A percentile compares a stretch with the other conserved stretches of the same genome.
phyloP scores from a whole-genome alignment of 2,113 vertebrate genomes.

The Vanacampus margaritifer region DNA sequence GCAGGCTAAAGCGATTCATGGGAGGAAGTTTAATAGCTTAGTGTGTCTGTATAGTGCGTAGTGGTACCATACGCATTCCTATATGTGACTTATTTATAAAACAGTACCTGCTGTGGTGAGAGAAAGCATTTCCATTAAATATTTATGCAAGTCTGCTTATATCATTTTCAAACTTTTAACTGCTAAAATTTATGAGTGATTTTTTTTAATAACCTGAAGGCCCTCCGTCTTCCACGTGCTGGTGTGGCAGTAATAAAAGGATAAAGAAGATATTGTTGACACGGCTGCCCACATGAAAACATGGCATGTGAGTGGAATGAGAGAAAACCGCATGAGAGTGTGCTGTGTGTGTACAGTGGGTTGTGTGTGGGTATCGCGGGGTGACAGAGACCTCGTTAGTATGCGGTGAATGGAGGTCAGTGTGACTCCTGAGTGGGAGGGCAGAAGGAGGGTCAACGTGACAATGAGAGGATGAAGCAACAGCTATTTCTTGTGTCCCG shows the following conservation, averaged over 20 bases:
- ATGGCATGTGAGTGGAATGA: slow-evolving; percentile 28
- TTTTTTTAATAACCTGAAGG: no score
- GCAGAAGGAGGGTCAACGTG: slow-evolving; percentile 30
- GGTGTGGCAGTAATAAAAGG: not conserved
- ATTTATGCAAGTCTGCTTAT: slow-evolving; percentile 24
- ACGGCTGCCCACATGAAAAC: slow-evolving; percentile 31
- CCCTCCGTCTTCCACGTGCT: slow-evolving; percentile 18
- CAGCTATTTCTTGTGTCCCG: slow-evolving; percentile 5
- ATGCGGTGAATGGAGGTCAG: slow-evolving; percentile 58
- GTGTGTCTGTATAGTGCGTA: not conserved
- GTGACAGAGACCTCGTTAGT: slow-evolving; percentile 27
- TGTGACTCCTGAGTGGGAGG: slow-evolving; percentile 51
- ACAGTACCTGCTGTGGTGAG: slow-evolving; percentile 10
- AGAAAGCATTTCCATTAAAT: slow-evolving; percentile 34
- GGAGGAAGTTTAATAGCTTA: slow-evolving; percentile 8
- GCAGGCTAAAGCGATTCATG: slow-evolving; percentile 11
- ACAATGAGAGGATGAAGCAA: slow-evolving; percentile 37
- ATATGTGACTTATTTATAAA: slow-evolving; percentile 13
- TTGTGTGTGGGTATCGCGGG: slow-evolving; percentile 10
- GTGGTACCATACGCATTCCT: not conserved
- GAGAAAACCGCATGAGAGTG: slow-evolving; percentile 30
- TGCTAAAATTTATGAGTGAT: not conserved
- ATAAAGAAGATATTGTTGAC: slow-evolving; percentile 49
- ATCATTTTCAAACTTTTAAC: not conserved
- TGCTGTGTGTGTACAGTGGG: slow-evolving; percentile 46